These are phyloP conservation scores for Pangasianodon hypophthalmus DNA, from an alignment of 2,113 vertebrate genomes.

Conservation along the genomic window DNA sequence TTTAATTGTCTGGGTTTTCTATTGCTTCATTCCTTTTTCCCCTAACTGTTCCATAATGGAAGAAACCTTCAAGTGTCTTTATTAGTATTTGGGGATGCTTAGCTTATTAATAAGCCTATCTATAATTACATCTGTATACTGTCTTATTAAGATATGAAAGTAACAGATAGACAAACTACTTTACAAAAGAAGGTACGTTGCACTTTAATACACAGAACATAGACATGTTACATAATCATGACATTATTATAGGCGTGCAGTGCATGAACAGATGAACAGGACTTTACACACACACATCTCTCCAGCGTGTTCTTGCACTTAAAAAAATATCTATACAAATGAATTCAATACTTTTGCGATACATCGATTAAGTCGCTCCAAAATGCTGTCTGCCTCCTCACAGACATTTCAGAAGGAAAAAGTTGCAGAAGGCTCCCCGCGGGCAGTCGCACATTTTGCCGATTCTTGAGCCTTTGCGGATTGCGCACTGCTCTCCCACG, in stretches of 20 bases:
- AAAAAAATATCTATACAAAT: constrained; percentile 56
- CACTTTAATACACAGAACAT: constrained; percentile 56
- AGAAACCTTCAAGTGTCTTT: background rate
- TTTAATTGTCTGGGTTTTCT: background rate
- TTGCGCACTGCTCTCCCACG: constrained; percentile 61
- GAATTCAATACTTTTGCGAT: constrained; percentile 19
- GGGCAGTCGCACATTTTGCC: constrained; percentile 67
- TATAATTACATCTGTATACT: background rate
- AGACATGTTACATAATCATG: constrained; percentile 22
- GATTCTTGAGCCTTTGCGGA: constrained; percentile 67
- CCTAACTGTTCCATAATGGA: background rate
- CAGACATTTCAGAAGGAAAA: constrained; percentile 70
- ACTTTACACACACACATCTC: constrained; percentile 25
- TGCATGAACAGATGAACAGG: constrained; percentile 9
- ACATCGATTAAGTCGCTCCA: constrained; percentile 4
- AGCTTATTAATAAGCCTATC: background rate
- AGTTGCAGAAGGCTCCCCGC: constrained; percentile 60
- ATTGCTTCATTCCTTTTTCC: background rate
- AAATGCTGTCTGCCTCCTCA: constrained; percentile 31
- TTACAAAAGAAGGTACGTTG: constrained; percentile 48
- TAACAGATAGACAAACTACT: constrained; percentile 41
- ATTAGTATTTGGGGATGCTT: background rate
- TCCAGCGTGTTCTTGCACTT: constrained; percentile 38
- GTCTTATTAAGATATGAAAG: background rate
- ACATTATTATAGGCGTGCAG: constrained; percentile 36